Evolutionary conservation across 2,888 invertebrate species (phyloP).

Genomic region (Nomada ruficornis): DNA sequence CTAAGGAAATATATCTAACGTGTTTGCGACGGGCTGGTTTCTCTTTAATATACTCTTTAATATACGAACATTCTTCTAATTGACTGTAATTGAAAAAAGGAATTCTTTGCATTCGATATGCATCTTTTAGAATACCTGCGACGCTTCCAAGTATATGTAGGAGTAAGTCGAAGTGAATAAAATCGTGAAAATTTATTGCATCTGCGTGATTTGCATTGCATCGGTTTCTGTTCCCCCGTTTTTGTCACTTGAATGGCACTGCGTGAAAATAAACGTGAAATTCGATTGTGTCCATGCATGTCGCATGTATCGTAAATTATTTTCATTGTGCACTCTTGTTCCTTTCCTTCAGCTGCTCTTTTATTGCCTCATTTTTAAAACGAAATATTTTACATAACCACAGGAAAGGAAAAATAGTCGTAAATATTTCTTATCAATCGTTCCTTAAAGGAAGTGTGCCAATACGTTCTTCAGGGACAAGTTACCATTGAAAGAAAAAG

Average conservation of each 20-base stretch:
- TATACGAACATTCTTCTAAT: slow-evolving; percentile 2
- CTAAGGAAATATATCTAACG: background rate
- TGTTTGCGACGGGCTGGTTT: background rate
- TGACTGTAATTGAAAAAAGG: background rate
- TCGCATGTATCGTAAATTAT: slow-evolving; percentile 23
- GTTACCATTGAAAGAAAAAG: too few species aligned
- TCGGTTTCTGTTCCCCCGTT: background rate
- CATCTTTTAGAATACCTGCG: background rate
- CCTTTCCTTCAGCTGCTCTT: slow-evolving; percentile 14
- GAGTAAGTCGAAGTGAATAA: background rate
- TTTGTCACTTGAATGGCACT: background rate
- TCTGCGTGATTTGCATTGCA: slow-evolving; percentile 13
- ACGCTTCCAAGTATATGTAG: background rate
- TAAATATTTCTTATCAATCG: background rate
- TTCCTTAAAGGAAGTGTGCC: background rate
- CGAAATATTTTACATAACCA: background rate
- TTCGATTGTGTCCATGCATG: slow-evolving; percentile 26
- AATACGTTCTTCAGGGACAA: too few species aligned
- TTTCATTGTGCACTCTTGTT: slow-evolving; percentile 10
- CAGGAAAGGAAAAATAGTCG: background rate
- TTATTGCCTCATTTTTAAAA: slow-evolving; percentile 20
- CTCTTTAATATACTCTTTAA: background rate
- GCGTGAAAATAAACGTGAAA: slow-evolving; percentile 25
- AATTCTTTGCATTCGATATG: background rate
- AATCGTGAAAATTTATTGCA: slow-evolving; percentile 19